Evolutionary conservation across 2,113 vertebrate species (phyloP), one percentile per base, ranked within the genome.

Genomic region (Rhinopomastus cyanomelas): DNA sequence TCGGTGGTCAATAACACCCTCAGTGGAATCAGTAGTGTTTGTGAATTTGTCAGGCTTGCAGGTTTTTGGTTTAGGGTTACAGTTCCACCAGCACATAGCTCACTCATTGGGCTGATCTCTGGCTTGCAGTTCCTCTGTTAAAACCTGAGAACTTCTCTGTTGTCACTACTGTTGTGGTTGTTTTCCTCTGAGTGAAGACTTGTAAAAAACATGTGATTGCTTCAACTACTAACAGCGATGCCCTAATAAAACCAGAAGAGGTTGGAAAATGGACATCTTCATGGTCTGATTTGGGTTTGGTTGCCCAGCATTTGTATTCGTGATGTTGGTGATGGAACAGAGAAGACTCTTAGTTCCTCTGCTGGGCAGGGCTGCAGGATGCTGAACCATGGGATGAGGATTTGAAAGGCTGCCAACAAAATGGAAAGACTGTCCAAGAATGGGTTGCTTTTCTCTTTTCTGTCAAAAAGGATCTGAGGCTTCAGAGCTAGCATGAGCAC

Each of bases 401-500:
- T 56, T 34, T 62, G 25, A 76, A 55, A 42, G 25, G 39, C 48
- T 75, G 16, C 55, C 11, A 55, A 37, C 12, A 46, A 67, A 55
- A 61, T 20, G 11, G 29, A 48, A 48, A 61, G 4, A 15, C 16
- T 53, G 36, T 30, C 16, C 6, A 39, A 66, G 37, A 78, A 66
- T 26, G 29, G 17, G 23, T 16, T 72, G 23, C 2, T 60, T 59
- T 77, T 66, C 22, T 66, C 14, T 68, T 85, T 85, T 32, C 20
- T 48, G 29, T 53, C 26, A 32, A 34, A 65, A 53, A 66, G 19
- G 8, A 34, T 48, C 20, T 30, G 66, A 60, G 53, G 20, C 6
- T 57, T 32, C 27, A 46, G 42, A 57, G 13, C 23, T 22, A 29
- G 16, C 23, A 44, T 0, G 2, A 55, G 13, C 6, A 20, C 4